phyloP scores from a whole-genome alignment of 2,113 vertebrate genomes.

The Marmota monax region DNA sequence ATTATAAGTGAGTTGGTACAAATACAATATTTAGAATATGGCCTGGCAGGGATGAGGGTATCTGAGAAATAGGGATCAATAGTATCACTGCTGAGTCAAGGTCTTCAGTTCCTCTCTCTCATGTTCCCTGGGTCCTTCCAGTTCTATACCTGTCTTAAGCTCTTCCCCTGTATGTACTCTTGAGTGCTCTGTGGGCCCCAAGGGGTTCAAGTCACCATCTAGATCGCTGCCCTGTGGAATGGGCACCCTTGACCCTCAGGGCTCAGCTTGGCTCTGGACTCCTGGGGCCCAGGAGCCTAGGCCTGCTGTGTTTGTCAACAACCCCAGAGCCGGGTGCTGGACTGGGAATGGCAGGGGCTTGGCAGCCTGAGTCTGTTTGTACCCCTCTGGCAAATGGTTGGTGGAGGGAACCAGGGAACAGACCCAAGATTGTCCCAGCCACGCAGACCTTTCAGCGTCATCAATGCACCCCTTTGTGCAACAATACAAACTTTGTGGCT shows the following conservation, averaged over 20 bases:
- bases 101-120: not conserved
- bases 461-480: constrained; percentile 91
- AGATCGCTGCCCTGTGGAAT: not conserved
- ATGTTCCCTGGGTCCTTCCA: not conserved
- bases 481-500: constrained; percentile 89
- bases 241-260: not conserved
- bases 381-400: constrained; percentile 73
- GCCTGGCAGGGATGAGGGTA: not conserved
- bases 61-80: not conserved
- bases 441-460: constrained; percentile 76
- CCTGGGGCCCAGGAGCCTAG: not conserved
- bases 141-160: accelerated
- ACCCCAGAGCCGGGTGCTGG: not conserved
- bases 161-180: accelerated
- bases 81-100: accelerated
- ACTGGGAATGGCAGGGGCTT: constrained; percentile 26
- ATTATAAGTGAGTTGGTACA: not conserved
- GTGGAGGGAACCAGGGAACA: constrained; percentile 79
- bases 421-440: constrained; percentile 88
- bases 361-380: constrained; percentile 73
- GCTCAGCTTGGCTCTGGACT: not conserved
- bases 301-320: constrained; percentile 64
- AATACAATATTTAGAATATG: not conserved
- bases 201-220: no score
- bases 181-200: not conserved